A percentile compares a stretch with the other conserved stretches of the same genome.
phyloP scores from a whole-genome alignment of 2,113 vertebrate genomes.

The Dipodomys stephensi region DNA sequence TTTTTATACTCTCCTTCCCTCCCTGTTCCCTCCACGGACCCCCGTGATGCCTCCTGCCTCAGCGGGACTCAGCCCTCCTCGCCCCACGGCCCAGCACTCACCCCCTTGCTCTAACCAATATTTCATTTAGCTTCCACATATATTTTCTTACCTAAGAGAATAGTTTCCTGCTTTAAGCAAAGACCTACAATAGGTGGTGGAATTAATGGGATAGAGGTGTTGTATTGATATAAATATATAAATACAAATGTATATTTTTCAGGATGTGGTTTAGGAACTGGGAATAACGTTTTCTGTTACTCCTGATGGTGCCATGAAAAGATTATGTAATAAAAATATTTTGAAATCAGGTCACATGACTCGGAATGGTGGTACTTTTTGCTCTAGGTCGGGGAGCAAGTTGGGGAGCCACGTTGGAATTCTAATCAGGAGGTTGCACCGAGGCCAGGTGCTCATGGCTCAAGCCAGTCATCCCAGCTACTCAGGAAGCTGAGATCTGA shows the following conservation, averaged over 20 bases:
- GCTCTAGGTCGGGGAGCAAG: background rate
- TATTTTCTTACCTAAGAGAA: constrained; percentile 96
- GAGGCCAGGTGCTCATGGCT: no score
- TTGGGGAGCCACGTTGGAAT: constrained; percentile 25
- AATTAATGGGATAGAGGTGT: constrained; percentile 76
- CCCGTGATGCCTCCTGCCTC: constrained; percentile 63
- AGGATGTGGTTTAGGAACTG: constrained; percentile 86
- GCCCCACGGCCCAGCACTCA: constrained; percentile 23
- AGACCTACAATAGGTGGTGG: constrained; percentile 78
- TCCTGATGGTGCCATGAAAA: constrained; percentile 86
- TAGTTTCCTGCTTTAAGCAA: constrained; percentile 87
- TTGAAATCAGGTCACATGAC: constrained; percentile 83
- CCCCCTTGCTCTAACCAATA: constrained; percentile 88
- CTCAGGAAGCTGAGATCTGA: no score
- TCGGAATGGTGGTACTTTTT: constrained; percentile 60
- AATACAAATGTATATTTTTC: constrained; percentile 89
- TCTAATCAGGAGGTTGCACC: background rate
- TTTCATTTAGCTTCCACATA: constrained; percentile 93
- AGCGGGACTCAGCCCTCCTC: constrained; percentile 66
- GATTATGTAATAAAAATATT: constrained; percentile 90
- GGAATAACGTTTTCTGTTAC: constrained; percentile 86
- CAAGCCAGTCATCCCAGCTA: no score
- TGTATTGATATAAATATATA: constrained; percentile 81
- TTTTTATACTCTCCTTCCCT: constrained; percentile 91
- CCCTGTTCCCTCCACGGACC: constrained; percentile 86